These are phyloP conservation scores for Drosophila bifasciata DNA, from an alignment of 1,140 invertebrate species.

Conservation along the genomic window DNA sequence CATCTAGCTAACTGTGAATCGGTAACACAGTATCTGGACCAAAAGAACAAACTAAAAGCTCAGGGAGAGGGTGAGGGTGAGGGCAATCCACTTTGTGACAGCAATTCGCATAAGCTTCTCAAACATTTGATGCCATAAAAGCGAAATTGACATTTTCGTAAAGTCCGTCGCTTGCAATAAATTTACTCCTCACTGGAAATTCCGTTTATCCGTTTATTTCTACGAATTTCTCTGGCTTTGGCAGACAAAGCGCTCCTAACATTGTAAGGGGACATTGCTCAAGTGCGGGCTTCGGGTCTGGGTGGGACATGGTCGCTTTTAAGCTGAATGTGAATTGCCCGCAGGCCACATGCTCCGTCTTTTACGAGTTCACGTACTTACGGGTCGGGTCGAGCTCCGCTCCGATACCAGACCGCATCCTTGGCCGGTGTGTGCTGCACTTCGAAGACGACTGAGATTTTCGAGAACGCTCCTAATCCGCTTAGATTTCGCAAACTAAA, in stretches of 20 bases:
- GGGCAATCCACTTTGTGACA: constrained; percentile 74
- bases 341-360: constrained; percentile 9
- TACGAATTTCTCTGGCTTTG: constrained; percentile 57
- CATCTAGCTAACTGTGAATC: constrained; percentile 1
- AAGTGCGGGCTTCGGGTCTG: not conserved
- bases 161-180: constrained; percentile 77
- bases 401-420: constrained; percentile 3
- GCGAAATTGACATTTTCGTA: constrained; percentile 79
- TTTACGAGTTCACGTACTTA: constrained; percentile 74
- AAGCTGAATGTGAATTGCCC: constrained; percentile 15
- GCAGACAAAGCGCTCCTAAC: constrained; percentile 57
- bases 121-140: constrained; percentile 79
- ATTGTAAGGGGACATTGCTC: constrained; percentile 64
- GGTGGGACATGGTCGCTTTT: constrained; percentile 25
- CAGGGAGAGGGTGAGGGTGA: constrained; percentile 28
- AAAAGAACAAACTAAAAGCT: not conserved
- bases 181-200: constrained; percentile 57
- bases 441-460: constrained; percentile 64
- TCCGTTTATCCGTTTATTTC: constrained; percentile 47
- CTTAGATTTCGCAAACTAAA: constrained; percentile 68
- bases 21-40: constrained; percentile 28
- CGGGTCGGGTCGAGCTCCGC: constrained; percentile 14
- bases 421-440: not conserved
- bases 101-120: constrained; percentile 70
- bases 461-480: constrained; percentile 67